phyloP scores from a whole-genome alignment of 2,113 vertebrate species.

The Epinephelus cyanopodus region DNA sequence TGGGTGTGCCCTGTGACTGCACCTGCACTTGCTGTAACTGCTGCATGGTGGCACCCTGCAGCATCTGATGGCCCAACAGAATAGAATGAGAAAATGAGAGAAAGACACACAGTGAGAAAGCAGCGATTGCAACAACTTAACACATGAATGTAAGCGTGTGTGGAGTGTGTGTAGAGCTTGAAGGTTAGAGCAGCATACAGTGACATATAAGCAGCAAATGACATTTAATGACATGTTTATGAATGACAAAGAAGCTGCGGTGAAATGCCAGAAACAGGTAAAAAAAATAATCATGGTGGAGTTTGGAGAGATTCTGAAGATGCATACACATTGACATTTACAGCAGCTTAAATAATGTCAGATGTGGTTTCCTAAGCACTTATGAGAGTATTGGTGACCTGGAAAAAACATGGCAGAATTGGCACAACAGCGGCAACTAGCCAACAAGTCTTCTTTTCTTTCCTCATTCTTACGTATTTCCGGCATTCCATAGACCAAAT shows the following conservation, averaged over 20 bases:
- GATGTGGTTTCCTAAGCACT: slow-evolving; percentile 13
- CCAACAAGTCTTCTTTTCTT: not conserved
- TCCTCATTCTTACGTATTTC: not conserved
- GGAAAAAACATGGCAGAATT: slow-evolving; percentile 40
- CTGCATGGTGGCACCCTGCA: slow-evolving; percentile 88
- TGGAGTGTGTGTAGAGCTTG: slow-evolving; percentile 9
- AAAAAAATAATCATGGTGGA: not conserved
- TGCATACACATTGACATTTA: slow-evolving; percentile 13
- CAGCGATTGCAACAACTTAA: slow-evolving; percentile 65
- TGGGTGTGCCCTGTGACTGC: slow-evolving; percentile 87
- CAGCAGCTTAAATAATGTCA: slow-evolving; percentile 9
- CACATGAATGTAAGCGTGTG: slow-evolving; percentile 59
- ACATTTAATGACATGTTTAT: slow-evolving; percentile 14
- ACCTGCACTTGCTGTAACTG: slow-evolving; percentile 89
- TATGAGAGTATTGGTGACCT: slow-evolving; percentile 35
- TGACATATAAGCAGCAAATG: slow-evolving; percentile 38
- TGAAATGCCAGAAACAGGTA: slow-evolving; percentile 17
- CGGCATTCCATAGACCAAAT: not conserved
- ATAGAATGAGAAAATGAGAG: slow-evolving; percentile 71
- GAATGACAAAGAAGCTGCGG: slow-evolving; percentile 3
- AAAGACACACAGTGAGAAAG: slow-evolving; percentile 77
- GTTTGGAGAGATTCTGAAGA: slow-evolving; percentile 10
- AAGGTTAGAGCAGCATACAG: slow-evolving; percentile 31
- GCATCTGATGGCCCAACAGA: slow-evolving; percentile 83
- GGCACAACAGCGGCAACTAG: slow-evolving; percentile 27